Base-by-base conservation (phyloP, 2,888 invertebrate genomes). In the Electrophaes corylata region DNA sequence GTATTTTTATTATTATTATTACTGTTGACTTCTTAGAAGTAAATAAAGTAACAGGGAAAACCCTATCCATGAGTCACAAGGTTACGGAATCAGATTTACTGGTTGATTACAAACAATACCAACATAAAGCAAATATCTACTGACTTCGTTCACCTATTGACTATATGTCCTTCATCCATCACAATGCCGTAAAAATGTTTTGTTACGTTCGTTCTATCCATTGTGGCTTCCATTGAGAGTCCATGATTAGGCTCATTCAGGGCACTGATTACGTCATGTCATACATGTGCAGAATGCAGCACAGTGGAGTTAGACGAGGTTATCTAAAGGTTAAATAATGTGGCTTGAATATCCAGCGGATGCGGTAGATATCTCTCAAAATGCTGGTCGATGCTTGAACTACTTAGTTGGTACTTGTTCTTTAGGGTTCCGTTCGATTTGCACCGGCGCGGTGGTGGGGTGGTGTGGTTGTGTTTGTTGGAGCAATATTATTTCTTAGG, bases 221-320 rank as follows among this genome's bases (percentile, higher is more conserved):
- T 58, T 54, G 59, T 59, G 41, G 35, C 46, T 43, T 51, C 47
- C 63, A 67, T 67, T 62, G 56, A 62, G 52, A 40, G 50, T 29
- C 57, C 37, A 56, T 62, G 60, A 64, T 67, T 60, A 67, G 60
- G 43, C 51, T 62, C 60, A 65, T 62, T 67, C 59, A 67, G 40
- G 52, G 52, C 49, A 47, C 49, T 19, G 45, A 45, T 65, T 64
- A 65, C 67, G 58, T 64, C 65, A 58, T 60, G 44, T 43, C 31
- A 56, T 48, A 46, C 46, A 46, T 56, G 49, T 49, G 59, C 47
- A 47, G 44, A 44, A 49, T 59, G 59, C 59, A 52, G 20, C 41
- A 10, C 39, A 44, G 29, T 51, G 46, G 45, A 60, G 55, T 49
- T 59, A 59, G 41, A 12, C 51, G 60, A 55, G 60, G 60, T 60